A percentile compares a stretch with the other conserved stretches of the same genome.
phyloP scores from a whole-genome alignment of 2,797 vertebrate species.

The Syndactyla subalaris region DNA sequence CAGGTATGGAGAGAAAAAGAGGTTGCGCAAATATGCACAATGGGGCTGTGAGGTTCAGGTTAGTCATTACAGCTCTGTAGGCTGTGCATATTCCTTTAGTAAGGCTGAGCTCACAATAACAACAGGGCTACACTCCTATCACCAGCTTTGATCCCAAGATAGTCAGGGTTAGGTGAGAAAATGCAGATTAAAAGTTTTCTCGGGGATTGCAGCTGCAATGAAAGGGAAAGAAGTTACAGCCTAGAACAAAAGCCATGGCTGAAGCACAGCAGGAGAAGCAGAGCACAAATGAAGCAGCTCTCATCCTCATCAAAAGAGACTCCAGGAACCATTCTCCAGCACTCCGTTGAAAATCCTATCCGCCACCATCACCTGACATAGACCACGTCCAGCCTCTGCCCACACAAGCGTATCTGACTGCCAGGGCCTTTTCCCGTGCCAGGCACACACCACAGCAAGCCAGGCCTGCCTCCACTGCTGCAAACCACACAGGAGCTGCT shows the following conservation, averaged over 20 bases:
- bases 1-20: not conserved
- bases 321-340: not conserved
- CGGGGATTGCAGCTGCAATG: not conserved
- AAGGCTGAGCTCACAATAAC: not conserved
- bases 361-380: not conserved
- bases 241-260: not conserved
- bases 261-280: not conserved
- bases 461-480: not conserved
- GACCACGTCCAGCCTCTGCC: not conserved
- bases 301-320: not conserved
- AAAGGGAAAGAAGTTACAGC: not conserved
- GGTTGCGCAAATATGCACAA: not conserved
- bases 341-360: not conserved
- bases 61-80: not conserved
- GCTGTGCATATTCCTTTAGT: not conserved
- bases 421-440: not conserved
- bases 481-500: rapidly evolving
- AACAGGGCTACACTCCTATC: not conserved
- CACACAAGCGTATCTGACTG: not conserved
- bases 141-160: not conserved
- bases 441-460: not conserved
- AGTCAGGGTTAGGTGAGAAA: not conserved
- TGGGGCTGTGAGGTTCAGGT: not conserved
- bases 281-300: not conserved
- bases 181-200: not conserved